Percentiles rank a stretch among this genome's conserved stretches.
Evolutionary conservation across 2,888 invertebrate species (phyloP).

Genomic region (Tetranychus piercei): DNA sequence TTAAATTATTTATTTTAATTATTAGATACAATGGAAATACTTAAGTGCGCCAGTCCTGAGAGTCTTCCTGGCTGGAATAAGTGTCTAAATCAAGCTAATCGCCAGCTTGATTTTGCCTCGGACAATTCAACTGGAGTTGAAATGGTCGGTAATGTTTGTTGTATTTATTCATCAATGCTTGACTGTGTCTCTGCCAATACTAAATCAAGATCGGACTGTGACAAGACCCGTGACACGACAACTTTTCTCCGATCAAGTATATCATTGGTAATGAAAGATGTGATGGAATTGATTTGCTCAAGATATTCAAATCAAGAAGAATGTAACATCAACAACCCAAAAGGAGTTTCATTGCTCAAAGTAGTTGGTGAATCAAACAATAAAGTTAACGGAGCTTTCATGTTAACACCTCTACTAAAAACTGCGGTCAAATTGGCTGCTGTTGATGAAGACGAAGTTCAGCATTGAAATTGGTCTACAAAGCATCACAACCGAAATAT

Average conservation of each 20-base stretch:
- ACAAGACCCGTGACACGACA: not conserved
- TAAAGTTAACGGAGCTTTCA: not conserved
- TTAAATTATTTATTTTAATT: not conserved
- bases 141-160: not conserved
- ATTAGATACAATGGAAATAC: not conserved
- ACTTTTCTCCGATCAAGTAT: not conserved
- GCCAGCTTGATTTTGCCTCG: not conserved
- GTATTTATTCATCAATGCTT: not conserved
- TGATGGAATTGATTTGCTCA: not conserved
- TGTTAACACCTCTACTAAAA: not conserved
- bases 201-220: not conserved
- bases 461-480: not conserved
- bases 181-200: not conserved
- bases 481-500: no score
- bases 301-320: not conserved
- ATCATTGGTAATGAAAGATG: not conserved
- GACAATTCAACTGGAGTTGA: not conserved
- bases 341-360: not conserved
- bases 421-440: not conserved
- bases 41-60: not conserved
- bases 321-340: not conserved
- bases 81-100: not conserved
- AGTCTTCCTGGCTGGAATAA: not conserved
- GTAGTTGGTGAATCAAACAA: not conserved
- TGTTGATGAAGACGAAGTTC: not conserved